Base-by-base conservation (phyloP, 2,113 vertebrate species). In the Nipponia nippon region DNA sequence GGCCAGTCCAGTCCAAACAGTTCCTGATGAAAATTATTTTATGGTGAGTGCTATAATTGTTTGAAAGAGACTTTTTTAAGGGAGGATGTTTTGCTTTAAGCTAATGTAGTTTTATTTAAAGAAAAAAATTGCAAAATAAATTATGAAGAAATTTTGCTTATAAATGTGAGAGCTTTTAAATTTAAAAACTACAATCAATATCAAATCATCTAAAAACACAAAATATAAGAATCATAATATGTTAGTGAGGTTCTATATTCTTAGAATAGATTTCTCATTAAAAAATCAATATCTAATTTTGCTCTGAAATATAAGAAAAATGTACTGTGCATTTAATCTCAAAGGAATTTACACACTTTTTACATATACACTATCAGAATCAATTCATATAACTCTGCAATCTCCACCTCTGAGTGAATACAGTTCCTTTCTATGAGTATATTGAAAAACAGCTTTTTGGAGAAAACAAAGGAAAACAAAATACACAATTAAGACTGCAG, bases 201-300 rank as follows among this genome's bases (percentile, higher is more conserved):
- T 78, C 55, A 83, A 90, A 94, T 94, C 7, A 95, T 91, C 78
- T 93, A 93, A 86, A 95, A 95, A 42, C 75, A 95, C 21, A 77
- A 89, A 91, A 85, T 49, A 91, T 25, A 88, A 91, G 53, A 95
- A 85, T 72, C 40, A 73, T 52, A 95, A 67, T 90, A 86, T 75
- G 27, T 72, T 87, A 88, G 84, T 73, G n/a, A 86, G 49, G 23
- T 55, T 90, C 90, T 86, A 40, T 87, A 88, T 80, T 90, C 82
- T 77, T 71, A 59, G 66, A 92, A 97, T 93, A 89, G 95, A 94
- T 97, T 96, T 96, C 93, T 88, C 93, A 91, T 96, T 94, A 85
- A 95, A 96, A 94, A 95, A 97, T 97, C 96, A 80, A 96, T 97
- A 97, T 40, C 67, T 91, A 93, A 97, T 97, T 97, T 97, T 95